Conservation (phyloP, 2,888 invertebrate genomes). For the Nomada fabriciana region DNA sequence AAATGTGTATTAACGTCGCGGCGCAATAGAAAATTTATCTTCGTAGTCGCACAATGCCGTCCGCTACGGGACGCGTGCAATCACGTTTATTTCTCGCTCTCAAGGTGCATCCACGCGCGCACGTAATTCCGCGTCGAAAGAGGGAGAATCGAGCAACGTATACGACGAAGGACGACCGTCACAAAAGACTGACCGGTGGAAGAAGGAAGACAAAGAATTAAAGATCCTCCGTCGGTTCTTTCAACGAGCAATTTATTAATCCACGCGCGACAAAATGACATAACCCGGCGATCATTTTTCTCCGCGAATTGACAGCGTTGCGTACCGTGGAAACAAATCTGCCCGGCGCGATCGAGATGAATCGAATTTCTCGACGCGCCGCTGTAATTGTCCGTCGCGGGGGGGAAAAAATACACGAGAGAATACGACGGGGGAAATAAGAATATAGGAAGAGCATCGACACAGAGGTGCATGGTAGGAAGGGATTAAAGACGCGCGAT, state of each 20-base stretch:
- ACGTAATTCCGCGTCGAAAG: slow-evolving; percentile 38
- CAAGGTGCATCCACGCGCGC: slow-evolving; percentile 42
- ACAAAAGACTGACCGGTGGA: not conserved
- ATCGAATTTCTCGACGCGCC: slow-evolving; percentile 59
- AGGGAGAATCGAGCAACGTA: not conserved
- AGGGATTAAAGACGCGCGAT: not conserved
- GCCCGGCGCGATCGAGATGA: slow-evolving; percentile 61
- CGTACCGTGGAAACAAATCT: slow-evolving; percentile 51
- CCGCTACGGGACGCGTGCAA: slow-evolving; percentile 40
- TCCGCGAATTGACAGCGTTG: slow-evolving; percentile 46
- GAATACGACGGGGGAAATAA: slow-evolving; percentile 11
- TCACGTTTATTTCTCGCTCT: slow-evolving; percentile 58
- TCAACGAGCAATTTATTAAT: slow-evolving; percentile 63
- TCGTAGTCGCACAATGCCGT: slow-evolving; percentile 37
- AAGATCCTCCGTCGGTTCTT: slow-evolving; percentile 28
- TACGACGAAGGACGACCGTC: too few relatives aligned
- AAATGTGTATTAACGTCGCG: slow-evolving; percentile 63
- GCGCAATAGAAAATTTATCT: slow-evolving; percentile 59
- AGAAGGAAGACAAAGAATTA: too few relatives aligned
- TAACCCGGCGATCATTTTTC: slow-evolving; percentile 63
- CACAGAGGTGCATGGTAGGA: not conserved
- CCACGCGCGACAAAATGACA: slow-evolving; percentile 38
- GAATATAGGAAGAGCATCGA: not conserved
- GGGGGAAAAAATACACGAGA: not conserved
- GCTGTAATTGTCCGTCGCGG: slow-evolving; percentile 55